Evolutionary conservation across 2,113 vertebrate species (phyloP), one percentile per base, ranked within the genome.

Genomic region (Arvicanthis niloticus): DNA sequence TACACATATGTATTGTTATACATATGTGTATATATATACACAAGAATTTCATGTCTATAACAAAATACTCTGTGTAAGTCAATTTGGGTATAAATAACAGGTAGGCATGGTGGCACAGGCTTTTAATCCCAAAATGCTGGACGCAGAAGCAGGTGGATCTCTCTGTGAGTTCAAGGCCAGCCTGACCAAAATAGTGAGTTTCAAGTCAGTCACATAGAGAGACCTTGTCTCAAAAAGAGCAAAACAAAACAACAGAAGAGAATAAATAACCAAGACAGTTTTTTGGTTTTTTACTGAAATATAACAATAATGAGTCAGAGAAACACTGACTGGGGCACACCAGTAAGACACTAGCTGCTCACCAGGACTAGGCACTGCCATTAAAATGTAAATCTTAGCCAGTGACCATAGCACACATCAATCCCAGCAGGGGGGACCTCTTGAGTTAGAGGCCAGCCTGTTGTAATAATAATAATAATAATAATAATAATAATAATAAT

Each of bases 321-420:
- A 95, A 89, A 90, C 37, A 90, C 15, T 78, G 89, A 91, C 45
- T 77, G 73, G 9, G 85, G 34, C 73, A 67, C 42, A 67, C 42
- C 76, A 24, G 3, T 19, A 82, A 94, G 80, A 85, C 86, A 70
- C 56, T 78, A 94, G 60, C 60, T 81, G 89, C 15, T 97, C 29
- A 80, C 96, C 72, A 80, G 93, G 26, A 70, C 68, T 73, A 73
- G 81, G 53, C n/a, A 37, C 78, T 13, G 78, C 51, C 16, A 94
- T 87, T 89, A 88, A 15, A 76, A 94, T 53, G 16, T 80, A 90
- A 96, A 82, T 88, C 98, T 98, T 98, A 99, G 72, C n/a, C 19
- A 22, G n/a, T 19, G 72, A 1, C 42, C n/a, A 21, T 24, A 21
- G 70, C 37, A 9, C 17, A 72, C 17, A 19, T 17, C 37, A 70